Evolutionary conservation across 2,888 invertebrate genomes (phyloP), one percentile per base, ranked within the genome.

Genomic region (Frankliniella fusca): DNA sequence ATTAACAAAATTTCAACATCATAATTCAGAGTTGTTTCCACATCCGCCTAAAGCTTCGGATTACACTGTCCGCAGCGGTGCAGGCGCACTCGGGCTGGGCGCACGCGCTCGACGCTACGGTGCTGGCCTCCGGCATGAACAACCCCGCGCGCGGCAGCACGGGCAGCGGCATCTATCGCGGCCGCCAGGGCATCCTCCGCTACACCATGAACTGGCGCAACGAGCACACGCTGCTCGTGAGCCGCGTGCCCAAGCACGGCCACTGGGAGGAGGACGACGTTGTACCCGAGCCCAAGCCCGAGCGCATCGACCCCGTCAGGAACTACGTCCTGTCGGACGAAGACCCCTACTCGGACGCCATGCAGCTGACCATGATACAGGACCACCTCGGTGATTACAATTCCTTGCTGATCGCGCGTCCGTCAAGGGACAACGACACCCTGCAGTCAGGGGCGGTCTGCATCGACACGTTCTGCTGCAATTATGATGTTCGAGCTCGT

Each of bases 121-220:
- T 96, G 7, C 86, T 95, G 15, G 93, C 92, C 0, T 89, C 95
- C 2, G 94, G 94, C 27, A 91, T 93, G 3, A 94, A 93, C 86
- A 88, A 90, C 80, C 92, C 93, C 0, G 83, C 83, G 0, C 86
- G 88, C 0, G 93, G 93, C 3, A 91, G 90, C 84, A 91, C 93
- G 54, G 96, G 95, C 7, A 92, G 93, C 15, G 95, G 95, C n/a
- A 93, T 95, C 82, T 95, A 91, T 86, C 90, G 91, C 0, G 93
- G 93, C 0, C 87, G 87, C 83, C 88, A 88, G 0, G 91, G 91
- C 0, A 88, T 89, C 0, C 84, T 90, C 23, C 84, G 88, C 48
- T 89, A 89, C 84, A 86, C 88, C 0, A 90, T 90, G 89, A 88
- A 90, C 1, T 90, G 90, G 3, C 83, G 86, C 18, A 86, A 88